Evolutionary conservation across 2,797 vertebrate species (phyloP).

Genomic region (Bovichtus variegatus): DNA sequence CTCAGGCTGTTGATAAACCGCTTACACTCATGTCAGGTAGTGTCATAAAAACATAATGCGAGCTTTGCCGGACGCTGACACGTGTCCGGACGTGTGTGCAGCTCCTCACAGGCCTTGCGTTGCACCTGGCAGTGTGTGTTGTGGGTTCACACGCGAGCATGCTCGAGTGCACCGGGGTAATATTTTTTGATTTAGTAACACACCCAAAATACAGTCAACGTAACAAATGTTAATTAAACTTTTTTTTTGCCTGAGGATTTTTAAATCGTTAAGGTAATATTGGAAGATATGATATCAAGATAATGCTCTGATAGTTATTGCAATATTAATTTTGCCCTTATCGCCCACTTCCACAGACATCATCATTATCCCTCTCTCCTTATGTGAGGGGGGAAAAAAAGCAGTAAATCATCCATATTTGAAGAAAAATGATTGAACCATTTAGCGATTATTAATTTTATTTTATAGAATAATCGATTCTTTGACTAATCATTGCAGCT

Average conservation of each 20-base stretch:
- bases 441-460: too few relatives aligned
- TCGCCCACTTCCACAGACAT: background rate
- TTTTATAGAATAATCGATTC: too few relatives aligned
- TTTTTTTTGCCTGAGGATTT: background rate
- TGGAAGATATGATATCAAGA: background rate
- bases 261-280: background rate
- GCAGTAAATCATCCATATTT: too few relatives aligned
- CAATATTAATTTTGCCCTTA: background rate
- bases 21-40: constrained; percentile 5
- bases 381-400: too few relatives aligned
- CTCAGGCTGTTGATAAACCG: constrained; percentile 12
- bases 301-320: background rate
- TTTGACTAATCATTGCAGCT: background rate
- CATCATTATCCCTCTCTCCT: background rate
- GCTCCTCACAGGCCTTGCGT: background rate
- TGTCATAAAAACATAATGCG: constrained; percentile 15
- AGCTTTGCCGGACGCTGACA: constrained; percentile 6
- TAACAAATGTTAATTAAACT: background rate
- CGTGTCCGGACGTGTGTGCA: constrained; percentile 1
- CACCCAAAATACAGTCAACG: background rate
- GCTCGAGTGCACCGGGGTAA: too few relatives aligned
- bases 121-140: background rate
- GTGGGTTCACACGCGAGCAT: too few relatives aligned
- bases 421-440: too few relatives aligned
- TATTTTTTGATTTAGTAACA: background rate